phyloP scores from a whole-genome alignment of 1,140 invertebrate species.

The Dreissena polymorpha region DNA sequence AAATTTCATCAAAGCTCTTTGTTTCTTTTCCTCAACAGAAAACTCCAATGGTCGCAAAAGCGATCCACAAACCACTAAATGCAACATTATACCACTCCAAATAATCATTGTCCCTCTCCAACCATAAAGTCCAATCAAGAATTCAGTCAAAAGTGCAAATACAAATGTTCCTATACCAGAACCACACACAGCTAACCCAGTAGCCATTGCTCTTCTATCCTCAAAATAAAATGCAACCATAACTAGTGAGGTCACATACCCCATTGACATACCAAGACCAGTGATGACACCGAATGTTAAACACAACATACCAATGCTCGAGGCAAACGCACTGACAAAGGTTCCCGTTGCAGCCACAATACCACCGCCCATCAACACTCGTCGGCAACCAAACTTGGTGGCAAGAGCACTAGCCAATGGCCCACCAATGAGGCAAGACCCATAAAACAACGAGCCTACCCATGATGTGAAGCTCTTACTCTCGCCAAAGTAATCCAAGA shows the following conservation, averaged over 20 bases:
- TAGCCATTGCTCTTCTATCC: slow-evolving; percentile 92
- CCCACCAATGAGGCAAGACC: slow-evolving; percentile 84
- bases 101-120: slow-evolving; percentile 86
- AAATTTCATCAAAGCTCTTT: slow-evolving; percentile 67
- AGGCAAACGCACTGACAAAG: slow-evolving; percentile 86
- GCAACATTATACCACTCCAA: slow-evolving; percentile 88
- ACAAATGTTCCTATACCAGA: slow-evolving; percentile 78
- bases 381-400: slow-evolving; percentile 90
- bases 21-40: slow-evolving; percentile 65
- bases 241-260: slow-evolving; percentile 87
- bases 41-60: slow-evolving; percentile 88
- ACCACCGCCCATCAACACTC: slow-evolving; percentile 88
- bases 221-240: slow-evolving; percentile 95
- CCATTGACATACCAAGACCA: slow-evolving; percentile 92
- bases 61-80: slow-evolving; percentile 89
- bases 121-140: slow-evolving; percentile 74
- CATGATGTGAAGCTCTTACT: slow-evolving; percentile 94
- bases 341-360: slow-evolving; percentile 88
- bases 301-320: slow-evolving; percentile 83
- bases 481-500: slow-evolving; percentile 90
- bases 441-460: slow-evolving; percentile 80
- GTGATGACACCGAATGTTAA: slow-evolving; percentile 92
- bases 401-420: slow-evolving; percentile 93
- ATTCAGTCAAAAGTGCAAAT: slow-evolving; percentile 75
- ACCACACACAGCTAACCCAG: slow-evolving; percentile 88